Percentiles rank a stretch among this genome's conserved stretches.
Evolutionary conservation across 2,113 vertebrate genomes (phyloP).

Genomic region (Sylvia atricapilla): DNA sequence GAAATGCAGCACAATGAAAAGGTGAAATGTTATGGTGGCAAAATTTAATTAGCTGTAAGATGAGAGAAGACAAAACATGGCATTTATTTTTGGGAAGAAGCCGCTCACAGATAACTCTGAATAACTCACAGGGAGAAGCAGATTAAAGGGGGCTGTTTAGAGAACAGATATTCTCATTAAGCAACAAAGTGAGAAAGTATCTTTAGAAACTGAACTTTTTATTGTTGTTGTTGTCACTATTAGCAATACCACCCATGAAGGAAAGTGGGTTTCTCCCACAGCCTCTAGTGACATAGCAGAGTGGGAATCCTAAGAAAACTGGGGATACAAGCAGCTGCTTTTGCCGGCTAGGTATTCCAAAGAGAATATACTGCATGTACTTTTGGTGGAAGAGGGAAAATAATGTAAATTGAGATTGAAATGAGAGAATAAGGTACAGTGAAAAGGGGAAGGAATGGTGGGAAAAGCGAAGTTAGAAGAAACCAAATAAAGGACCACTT

Average conservation of each 20-base stretch:
- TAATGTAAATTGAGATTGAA: background rate
- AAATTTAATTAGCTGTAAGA: conserved; percentile 44
- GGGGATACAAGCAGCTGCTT: background rate
- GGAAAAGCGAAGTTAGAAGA: background rate
- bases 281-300: background rate
- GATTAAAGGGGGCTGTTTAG: background rate
- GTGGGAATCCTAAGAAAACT: background rate
- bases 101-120: conserved; percentile 9
- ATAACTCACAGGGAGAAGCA: conserved; percentile 1
- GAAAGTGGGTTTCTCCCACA: background rate
- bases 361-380: background rate
- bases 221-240: background rate
- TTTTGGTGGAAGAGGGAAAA: background rate
- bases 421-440: background rate
- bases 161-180: background rate
- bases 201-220: background rate
- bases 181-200: background rate
- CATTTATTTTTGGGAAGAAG: conserved; percentile 52
- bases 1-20: background rate
- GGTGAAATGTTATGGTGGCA: background rate
- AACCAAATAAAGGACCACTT: background rate
- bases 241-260: background rate
- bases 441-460: background rate
- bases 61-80: conserved; percentile 33
- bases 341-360: background rate